Percentiles rank a stretch among this genome's conserved stretches.
Conservation (phyloP, 2,113 vertebrate genomes). For the Hiodon tergisus region DNA sequence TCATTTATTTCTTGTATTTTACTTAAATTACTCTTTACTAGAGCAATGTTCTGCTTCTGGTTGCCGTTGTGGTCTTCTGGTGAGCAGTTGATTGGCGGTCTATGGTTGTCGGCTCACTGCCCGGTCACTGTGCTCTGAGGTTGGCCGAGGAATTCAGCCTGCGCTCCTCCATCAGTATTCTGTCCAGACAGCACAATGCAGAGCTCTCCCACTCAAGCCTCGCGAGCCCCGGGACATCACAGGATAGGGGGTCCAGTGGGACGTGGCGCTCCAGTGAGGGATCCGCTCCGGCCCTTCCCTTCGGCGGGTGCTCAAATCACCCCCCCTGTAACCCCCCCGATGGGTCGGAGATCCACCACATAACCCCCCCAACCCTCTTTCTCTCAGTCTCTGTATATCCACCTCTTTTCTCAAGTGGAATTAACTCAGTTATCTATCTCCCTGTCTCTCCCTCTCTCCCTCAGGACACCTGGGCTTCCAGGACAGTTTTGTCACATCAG, state of each 20-base stretch:
- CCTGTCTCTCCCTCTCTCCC: conserved; percentile 63
- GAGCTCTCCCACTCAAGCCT: not conserved
- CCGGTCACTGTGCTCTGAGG: not conserved
- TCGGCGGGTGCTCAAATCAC: not conserved
- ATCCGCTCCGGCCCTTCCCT: not conserved
- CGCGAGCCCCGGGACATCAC: too few relatives aligned
- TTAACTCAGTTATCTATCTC: conserved; percentile 28
- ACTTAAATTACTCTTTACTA: too few relatives aligned
- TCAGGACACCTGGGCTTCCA: conserved; percentile 97
- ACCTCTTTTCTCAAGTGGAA: not conserved
- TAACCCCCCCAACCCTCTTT: not conserved
- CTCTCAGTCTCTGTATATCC: not conserved
- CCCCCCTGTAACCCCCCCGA: too few relatives aligned
- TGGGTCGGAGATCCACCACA: too few relatives aligned
- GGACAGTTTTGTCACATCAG: conserved; percentile 97
- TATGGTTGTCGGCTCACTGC: not conserved
- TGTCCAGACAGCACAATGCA: not conserved
- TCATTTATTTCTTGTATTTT: not conserved
- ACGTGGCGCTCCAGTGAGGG: not conserved
- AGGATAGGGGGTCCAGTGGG: not conserved
- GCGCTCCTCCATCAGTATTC: not conserved
- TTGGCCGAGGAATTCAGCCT: not conserved
- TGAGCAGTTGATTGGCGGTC: not conserved
- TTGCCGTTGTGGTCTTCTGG: not conserved
- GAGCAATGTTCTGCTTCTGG: not conserved